Percentiles rank a stretch among this genome's conserved stretches.
phyloP scores from a whole-genome alignment of 2,888 invertebrate species.

The Mimumesa dahlbomi region DNA sequence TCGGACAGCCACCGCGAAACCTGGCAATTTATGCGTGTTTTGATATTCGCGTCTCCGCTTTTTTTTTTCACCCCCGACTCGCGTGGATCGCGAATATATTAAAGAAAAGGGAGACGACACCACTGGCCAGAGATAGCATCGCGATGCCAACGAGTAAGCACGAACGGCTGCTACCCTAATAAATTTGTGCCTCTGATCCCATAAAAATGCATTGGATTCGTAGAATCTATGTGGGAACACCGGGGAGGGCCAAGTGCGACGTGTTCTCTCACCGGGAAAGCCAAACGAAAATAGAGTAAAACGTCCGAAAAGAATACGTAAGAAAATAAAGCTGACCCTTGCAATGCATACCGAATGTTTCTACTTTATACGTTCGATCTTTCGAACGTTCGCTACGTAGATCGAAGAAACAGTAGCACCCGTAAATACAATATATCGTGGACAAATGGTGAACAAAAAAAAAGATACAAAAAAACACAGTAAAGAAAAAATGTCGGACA shows the following conservation, averaged over 20 bases:
- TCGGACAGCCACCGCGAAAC: conserved; percentile 51
- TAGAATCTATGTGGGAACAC: conserved; percentile 32
- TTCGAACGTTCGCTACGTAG: background rate
- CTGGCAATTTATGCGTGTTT: conserved; percentile 71
- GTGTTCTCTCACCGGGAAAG: background rate
- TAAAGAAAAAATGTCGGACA: background rate
- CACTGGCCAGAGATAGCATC: conserved; percentile 50
- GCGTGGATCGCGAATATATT: conserved; percentile 72
- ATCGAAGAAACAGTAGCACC: too few species aligned
- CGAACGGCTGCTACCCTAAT: conserved; percentile 69
- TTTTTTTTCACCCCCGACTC: conserved; percentile 41
- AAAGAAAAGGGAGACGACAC: conserved; percentile 46
- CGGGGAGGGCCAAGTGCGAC: too few species aligned
- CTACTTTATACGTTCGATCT: background rate
- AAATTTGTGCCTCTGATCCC: conserved; percentile 73
- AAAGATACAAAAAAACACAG: background rate
- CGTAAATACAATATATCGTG: too few species aligned
- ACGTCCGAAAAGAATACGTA: conserved; percentile 1
- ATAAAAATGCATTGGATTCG: conserved; percentile 77
- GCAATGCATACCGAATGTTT: conserved; percentile 69
- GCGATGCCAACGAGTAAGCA: conserved; percentile 52
- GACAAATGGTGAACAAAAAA: background rate
- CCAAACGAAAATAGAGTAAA: conserved; percentile 4
- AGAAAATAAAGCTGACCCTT: conserved; percentile 64
- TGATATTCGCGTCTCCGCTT: conserved; percentile 66